phyloP scores from a whole-genome alignment of 2,113 vertebrate genomes.

The Strix uralensis region DNA sequence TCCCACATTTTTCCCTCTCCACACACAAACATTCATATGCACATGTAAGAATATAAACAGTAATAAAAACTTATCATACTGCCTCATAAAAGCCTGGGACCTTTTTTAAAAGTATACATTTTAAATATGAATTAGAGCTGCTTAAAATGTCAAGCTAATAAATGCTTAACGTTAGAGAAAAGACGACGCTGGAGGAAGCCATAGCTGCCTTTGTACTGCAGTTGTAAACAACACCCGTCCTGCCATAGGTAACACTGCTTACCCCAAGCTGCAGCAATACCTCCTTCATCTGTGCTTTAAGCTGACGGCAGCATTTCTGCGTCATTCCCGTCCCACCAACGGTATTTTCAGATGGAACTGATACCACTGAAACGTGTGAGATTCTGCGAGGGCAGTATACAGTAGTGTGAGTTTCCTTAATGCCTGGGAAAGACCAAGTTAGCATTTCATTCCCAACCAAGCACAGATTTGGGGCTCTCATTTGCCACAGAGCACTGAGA shows the following conservation, averaged over 20 bases:
- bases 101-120: background rate
- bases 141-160: background rate
- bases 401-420: background rate
- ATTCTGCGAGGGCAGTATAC: background rate
- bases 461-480: background rate
- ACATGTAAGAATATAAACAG: background rate
- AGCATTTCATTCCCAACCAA: background rate
- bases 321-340: accelerated
- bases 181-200: background rate
- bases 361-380: no score
- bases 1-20: background rate
- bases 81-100: background rate
- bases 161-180: background rate
- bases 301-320: background rate
- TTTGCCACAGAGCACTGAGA: background rate
- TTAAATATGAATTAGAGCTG: constrained; percentile 1
- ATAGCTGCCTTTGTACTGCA: background rate
- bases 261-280: background rate
- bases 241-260: background rate
- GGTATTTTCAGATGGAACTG: background rate
- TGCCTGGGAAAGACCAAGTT: background rate
- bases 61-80: background rate
- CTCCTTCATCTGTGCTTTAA: background rate
- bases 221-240: background rate
- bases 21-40: background rate